Conservation (phyloP, 2,888 invertebrate genomes). For the Pomacea canaliculata region DNA sequence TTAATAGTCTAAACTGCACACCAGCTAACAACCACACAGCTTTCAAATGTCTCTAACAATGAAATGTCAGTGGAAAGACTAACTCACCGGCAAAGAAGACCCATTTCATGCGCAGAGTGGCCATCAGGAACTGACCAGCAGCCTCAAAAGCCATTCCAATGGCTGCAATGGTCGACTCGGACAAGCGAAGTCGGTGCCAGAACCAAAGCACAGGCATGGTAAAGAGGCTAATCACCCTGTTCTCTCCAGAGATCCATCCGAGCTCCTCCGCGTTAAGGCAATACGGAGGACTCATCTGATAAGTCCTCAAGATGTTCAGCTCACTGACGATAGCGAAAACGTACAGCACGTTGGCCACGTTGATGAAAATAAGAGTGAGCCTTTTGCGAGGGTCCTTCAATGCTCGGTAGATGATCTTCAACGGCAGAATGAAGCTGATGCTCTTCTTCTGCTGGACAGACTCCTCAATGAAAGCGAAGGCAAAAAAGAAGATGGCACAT, state of each 20-base stretch:
- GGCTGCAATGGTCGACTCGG: neutral
- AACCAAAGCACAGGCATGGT: neutral
- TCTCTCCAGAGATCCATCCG: neutral
- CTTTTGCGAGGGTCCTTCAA: neutral
- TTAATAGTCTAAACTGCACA: no score
- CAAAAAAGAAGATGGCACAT: neutral
- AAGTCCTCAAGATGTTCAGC: neutral
- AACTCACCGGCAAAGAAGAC: slow-evolving; percentile 2
- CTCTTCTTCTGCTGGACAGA: neutral
- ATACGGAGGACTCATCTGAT: slow-evolving; percentile 7
- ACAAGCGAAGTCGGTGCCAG: neutral
- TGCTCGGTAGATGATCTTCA: neutral
- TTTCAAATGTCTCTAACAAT: neutral
- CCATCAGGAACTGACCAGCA: neutral
- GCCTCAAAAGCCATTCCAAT: neutral
- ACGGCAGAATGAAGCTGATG: neutral
- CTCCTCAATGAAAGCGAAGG: neutral
- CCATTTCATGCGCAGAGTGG: neutral
- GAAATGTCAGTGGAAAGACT: neutral
- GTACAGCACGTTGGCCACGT: neutral
- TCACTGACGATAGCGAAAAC: neutral
- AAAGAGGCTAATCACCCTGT: neutral
- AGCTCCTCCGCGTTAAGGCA: neutral
- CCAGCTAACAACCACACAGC: no score
- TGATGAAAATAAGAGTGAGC: neutral